Percentiles rank a stretch among this genome's conserved stretches.
phyloP scores from a whole-genome alignment of 2,113 vertebrate species.

The Rhea americana region DNA sequence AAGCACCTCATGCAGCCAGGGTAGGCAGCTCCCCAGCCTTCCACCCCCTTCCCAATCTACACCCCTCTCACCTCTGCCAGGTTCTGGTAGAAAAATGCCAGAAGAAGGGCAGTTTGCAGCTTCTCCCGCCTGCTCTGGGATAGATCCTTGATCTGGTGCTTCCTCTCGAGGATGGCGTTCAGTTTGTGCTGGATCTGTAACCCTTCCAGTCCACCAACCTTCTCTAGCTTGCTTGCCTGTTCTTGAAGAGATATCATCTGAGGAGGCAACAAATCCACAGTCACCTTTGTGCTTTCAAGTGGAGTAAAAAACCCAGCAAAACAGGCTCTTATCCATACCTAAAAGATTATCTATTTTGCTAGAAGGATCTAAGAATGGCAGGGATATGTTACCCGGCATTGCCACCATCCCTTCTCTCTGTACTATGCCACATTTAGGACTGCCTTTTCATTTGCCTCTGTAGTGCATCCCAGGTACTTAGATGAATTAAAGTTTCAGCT shows the following conservation, averaged over 20 bases:
- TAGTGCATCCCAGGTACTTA: neutral
- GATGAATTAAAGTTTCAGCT: neutral
- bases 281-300: neutral
- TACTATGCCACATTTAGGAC: neutral
- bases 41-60: neutral
- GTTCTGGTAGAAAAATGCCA: slow-evolving; percentile 79
- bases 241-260: slow-evolving; percentile 83
- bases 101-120: slow-evolving; percentile 76
- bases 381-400: neutral
- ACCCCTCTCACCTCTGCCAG: slow-evolving; percentile 77
- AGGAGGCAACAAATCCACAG: slow-evolving; percentile 13
- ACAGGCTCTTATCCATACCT: neutral
- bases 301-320: neutral
- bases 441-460: neutral
- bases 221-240: slow-evolving; percentile 70
- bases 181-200: slow-evolving; percentile 70
- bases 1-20: neutral
- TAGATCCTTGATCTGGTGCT: slow-evolving; percentile 76
- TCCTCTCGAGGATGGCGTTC: slow-evolving; percentile 63
- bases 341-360: neutral
- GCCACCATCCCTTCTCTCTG: no score
- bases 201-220: slow-evolving; percentile 60
- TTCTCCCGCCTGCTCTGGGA: slow-evolving; percentile 74
- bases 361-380: neutral
- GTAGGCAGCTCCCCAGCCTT: neutral